Conservation (phyloP, 2,113 vertebrate species). For the Pelmatolapia mariae region DNA sequence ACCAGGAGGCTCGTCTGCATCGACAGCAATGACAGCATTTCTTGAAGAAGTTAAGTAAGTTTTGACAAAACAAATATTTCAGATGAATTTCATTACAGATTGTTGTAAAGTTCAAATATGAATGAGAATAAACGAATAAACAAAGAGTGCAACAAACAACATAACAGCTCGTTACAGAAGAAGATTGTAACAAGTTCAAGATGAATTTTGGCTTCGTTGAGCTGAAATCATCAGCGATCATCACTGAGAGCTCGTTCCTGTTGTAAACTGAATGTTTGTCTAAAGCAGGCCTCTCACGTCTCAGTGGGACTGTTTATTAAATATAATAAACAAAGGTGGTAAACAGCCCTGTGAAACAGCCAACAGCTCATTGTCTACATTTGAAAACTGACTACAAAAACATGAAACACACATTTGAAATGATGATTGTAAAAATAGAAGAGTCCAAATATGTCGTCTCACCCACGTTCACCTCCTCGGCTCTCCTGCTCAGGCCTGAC, state of each 20-base stretch:
- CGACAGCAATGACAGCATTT: not conserved
- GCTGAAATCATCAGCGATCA: not conserved
- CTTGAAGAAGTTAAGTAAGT: not conserved
- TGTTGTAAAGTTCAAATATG: not conserved
- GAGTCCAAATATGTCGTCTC: rapidly evolving
- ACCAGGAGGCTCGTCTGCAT: not conserved
- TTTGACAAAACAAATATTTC: not conserved
- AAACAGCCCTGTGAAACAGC: no score
- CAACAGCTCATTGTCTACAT: not conserved
- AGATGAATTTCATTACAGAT: not conserved
- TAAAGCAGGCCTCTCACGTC: not conserved
- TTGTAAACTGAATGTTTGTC: not conserved
- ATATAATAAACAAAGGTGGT: not conserved
- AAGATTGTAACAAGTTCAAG: not conserved
- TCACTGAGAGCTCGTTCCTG: not conserved
- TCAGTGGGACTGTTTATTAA: not conserved
- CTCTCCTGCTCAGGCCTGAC: not conserved
- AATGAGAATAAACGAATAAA: not conserved
- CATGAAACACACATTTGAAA: not conserved
- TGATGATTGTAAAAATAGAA: not conserved
- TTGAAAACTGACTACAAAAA: not conserved
- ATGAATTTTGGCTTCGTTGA: not conserved
- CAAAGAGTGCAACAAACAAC: not conserved
- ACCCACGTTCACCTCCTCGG: not conserved
- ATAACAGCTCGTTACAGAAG: not conserved